These are phyloP conservation scores for Chromobotia macracanthus DNA, from an alignment of 2,797 vertebrate species.

Conservation along the genomic window DNA sequence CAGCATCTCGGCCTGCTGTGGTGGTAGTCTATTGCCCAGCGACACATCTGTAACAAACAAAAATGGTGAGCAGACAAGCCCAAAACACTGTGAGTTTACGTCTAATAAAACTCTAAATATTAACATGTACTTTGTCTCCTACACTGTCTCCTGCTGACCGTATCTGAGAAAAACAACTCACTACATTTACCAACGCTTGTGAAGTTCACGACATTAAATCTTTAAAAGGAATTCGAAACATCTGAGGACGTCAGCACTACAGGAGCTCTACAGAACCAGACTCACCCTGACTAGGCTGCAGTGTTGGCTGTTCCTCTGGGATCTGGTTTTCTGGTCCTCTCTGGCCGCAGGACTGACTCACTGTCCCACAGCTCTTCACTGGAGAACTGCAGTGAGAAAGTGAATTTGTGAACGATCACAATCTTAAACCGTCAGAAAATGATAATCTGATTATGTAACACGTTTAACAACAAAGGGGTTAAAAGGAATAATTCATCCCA, in stretches of 20 bases:
- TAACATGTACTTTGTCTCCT: too few species aligned
- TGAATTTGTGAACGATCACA: background rate
- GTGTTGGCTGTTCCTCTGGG: background rate
- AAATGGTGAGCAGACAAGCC: background rate
- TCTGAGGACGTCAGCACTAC: too few species aligned
- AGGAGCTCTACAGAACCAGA: background rate
- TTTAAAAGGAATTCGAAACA: too few species aligned
- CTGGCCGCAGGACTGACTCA: slow-evolving; percentile 34
- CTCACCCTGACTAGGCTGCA: slow-evolving; percentile 38
- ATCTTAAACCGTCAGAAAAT: background rate
- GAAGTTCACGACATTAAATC: too few species aligned
- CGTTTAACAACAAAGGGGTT: background rate
- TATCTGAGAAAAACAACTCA: too few species aligned
- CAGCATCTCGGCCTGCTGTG: slow-evolving; percentile 63
- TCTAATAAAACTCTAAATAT: too few species aligned
- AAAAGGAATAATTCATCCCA: slow-evolving; percentile 1
- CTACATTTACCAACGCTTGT: too few species aligned
- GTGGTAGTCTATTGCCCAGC: slow-evolving; percentile 65
- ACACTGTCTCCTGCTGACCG: too few species aligned
- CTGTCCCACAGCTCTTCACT: background rate
- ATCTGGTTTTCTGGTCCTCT: slow-evolving; percentile 6
- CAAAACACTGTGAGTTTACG: too few species aligned
- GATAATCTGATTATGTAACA: too few species aligned
- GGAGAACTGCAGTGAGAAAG: slow-evolving; percentile 26
- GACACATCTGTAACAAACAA: slow-evolving; percentile 62